Evolutionary conservation across 2,888 invertebrate genomes (phyloP).

Genomic region (Agrochola circellaris): DNA sequence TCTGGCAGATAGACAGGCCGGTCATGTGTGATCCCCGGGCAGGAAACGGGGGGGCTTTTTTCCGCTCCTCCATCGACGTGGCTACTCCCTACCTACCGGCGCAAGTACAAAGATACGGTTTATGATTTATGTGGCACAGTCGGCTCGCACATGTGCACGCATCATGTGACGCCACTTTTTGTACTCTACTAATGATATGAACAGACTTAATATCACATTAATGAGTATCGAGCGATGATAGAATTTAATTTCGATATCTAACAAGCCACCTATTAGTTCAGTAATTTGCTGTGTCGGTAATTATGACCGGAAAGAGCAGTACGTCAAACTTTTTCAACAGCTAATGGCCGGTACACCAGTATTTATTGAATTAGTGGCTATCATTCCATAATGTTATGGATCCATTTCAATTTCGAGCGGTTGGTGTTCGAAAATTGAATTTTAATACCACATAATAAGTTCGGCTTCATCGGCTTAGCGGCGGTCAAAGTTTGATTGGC

Average conservation of each 20-base stretch:
- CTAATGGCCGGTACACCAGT: slow-evolving; percentile 64
- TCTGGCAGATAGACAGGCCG: slow-evolving; percentile 91
- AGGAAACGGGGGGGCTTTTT: slow-evolving; percentile 89
- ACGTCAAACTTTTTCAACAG: slow-evolving; percentile 60
- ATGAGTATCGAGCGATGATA: slow-evolving; percentile 78
- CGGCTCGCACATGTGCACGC: slow-evolving; percentile 87
- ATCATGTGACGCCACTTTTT: slow-evolving; percentile 84
- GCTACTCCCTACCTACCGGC: slow-evolving; percentile 82
- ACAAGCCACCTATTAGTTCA: slow-evolving; percentile 66
- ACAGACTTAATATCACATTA: slow-evolving; percentile 76
- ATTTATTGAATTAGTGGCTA: slow-evolving; percentile 78
- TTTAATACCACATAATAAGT: slow-evolving; percentile 90
- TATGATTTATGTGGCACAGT: slow-evolving; percentile 88
- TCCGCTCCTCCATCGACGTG: slow-evolving; percentile 87
- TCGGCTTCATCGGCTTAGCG: slow-evolving; percentile 87
- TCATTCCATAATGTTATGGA: slow-evolving; percentile 75
- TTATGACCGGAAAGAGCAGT: slow-evolving; percentile 65
- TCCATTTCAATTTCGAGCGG: slow-evolving; percentile 84
- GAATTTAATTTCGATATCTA: slow-evolving; percentile 71
- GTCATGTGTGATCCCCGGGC: slow-evolving; percentile 90
- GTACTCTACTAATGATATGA: slow-evolving; percentile 81
- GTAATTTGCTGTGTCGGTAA: slow-evolving; percentile 72
- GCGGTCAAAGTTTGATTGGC: slow-evolving; percentile 90
- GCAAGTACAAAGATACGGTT: slow-evolving; percentile 85
- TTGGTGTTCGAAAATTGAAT: slow-evolving; percentile 85